phyloP scores from a whole-genome alignment of 2,888 invertebrate species.

The Chesias legatella region DNA sequence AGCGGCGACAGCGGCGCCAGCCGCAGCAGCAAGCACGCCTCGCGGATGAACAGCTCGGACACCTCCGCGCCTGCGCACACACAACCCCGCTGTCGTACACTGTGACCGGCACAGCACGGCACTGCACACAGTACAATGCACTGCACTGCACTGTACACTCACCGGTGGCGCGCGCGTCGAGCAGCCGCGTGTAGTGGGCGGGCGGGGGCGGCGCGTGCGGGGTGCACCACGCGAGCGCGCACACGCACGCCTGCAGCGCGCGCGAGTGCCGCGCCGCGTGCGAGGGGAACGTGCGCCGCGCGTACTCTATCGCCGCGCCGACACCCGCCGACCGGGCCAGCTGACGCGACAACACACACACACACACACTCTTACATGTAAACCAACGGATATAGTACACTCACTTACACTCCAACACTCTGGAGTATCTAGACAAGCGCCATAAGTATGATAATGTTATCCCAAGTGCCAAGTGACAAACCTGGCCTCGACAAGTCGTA shows the following conservation, averaged over 20 bases:
- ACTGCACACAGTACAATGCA: conserved; percentile 14
- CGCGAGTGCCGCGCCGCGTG: conserved; percentile 72
- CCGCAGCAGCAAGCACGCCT: conserved; percentile 94
- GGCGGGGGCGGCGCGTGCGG: conserved; percentile 57
- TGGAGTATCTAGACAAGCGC: too few relatives aligned
- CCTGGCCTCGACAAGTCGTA: too few relatives aligned
- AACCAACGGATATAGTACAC: too few relatives aligned
- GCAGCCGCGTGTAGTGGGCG: conserved; percentile 51
- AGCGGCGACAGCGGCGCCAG: conserved; percentile 87
- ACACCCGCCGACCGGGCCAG: conserved; percentile 80
- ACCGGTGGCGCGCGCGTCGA: conserved; percentile 58
- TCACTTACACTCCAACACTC: too few relatives aligned
- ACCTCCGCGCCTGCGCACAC: conserved; percentile 84
- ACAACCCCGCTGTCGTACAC: too few relatives aligned
- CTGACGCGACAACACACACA: too few relatives aligned
- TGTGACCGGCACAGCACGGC: too few relatives aligned
- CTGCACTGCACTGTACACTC: conserved; percentile 23
- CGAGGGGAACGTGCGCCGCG: conserved; percentile 89
- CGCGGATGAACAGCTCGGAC: conserved; percentile 93
- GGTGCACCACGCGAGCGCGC: conserved; percentile 72
- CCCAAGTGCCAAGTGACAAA: too few relatives aligned
- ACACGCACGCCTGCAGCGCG: conserved; percentile 65
- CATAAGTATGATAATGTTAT: too few relatives aligned
- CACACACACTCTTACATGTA: too few relatives aligned
- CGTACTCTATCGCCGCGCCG: conserved; percentile 92